Evolutionary conservation across 2,888 invertebrate species (phyloP).

Genomic region (Cryptosula pallasiana): DNA sequence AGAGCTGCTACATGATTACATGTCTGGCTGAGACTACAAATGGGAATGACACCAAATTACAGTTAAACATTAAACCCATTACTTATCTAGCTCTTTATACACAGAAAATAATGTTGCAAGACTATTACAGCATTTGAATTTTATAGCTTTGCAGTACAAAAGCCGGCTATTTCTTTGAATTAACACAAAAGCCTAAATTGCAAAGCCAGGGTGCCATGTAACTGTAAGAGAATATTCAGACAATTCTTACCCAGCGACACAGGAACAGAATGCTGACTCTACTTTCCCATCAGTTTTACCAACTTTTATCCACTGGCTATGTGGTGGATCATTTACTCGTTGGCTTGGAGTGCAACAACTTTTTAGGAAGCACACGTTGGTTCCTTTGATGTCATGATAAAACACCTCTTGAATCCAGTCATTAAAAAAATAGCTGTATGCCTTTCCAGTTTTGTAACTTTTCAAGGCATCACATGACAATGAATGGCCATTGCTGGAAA

Average conservation of each 20-base stretch:
- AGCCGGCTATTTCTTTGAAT: too few relatives aligned
- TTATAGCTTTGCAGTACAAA: neutral
- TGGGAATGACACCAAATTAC: too few relatives aligned
- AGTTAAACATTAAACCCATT: too few relatives aligned
- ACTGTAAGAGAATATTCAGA: neutral
- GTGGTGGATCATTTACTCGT: neutral
- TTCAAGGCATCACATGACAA: neutral
- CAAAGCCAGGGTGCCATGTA: neutral
- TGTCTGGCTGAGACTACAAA: neutral
- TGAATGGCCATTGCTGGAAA: neutral
- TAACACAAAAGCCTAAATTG: too few relatives aligned
- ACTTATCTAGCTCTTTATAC: neutral
- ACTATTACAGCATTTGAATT: too few relatives aligned
- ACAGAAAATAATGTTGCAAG: neutral
- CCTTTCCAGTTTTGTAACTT: neutral
- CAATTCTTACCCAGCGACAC: neutral
- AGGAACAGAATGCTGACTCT: neutral
- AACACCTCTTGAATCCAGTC: neutral
- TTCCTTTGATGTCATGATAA: neutral
- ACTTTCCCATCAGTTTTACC: neutral
- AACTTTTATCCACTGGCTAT: neutral
- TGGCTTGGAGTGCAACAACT: neutral
- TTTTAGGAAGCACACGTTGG: neutral
- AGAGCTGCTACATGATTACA: slow-evolving; percentile 6
- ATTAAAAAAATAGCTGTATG: neutral